These are phyloP conservation scores for Epinotia demarniana DNA, from an alignment of 2,888 invertebrate genomes.

Conservation along the genomic window DNA sequence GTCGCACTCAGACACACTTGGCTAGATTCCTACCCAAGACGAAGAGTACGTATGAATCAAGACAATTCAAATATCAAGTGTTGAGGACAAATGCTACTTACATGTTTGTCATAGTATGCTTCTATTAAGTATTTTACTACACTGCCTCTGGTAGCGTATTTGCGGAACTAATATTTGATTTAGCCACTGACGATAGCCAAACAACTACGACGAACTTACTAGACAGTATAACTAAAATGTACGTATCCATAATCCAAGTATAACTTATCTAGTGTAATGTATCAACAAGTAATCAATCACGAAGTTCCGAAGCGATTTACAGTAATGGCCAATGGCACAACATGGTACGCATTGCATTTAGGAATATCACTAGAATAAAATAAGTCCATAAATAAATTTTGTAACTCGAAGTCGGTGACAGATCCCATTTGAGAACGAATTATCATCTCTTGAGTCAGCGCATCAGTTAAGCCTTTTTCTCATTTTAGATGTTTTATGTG, in stretches of 20 bases:
- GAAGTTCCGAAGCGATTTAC: not conserved
- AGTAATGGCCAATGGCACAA: conserved; percentile 14
- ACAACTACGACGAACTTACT: no score
- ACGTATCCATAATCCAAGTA: not conserved
- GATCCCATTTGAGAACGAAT: not conserved
- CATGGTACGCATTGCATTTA: conserved; percentile 9
- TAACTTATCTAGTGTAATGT: not conserved
- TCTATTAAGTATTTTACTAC: no score
- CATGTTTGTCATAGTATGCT: no score
- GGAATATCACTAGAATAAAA: conserved; percentile 5
- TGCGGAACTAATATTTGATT: not conserved
- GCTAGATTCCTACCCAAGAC: no score
- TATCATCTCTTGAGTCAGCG: not conserved
- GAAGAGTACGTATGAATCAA: no score
- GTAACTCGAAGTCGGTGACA: not conserved
- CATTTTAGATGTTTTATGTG: not conserved
- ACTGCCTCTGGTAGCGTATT: not conserved
- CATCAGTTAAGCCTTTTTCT: not conserved
- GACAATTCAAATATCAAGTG: no score
- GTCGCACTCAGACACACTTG: no score
- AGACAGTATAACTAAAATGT: no score
- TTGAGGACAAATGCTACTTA: no score
- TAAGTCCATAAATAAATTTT: conserved; percentile 26
- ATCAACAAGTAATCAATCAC: conserved; percentile 2
- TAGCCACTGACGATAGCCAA: not conserved